These are phyloP conservation scores for Sitta carolinensis DNA, from an alignment of 2,797 vertebrate genomes.

Conservation along the genomic window DNA sequence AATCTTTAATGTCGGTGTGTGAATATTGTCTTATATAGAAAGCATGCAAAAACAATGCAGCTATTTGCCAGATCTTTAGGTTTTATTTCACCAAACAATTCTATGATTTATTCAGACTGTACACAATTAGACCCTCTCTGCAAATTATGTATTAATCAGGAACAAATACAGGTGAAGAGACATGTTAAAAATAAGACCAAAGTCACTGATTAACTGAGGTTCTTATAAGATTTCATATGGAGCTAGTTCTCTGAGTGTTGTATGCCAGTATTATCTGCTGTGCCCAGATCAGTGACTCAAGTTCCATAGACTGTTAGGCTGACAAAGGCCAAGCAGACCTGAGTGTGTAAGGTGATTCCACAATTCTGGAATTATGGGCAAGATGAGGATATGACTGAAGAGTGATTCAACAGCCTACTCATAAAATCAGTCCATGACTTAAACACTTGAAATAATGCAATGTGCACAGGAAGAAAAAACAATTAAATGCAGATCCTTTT, in stretches of 20 bases:
- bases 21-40: neutral
- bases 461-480: neutral
- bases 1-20: neutral
- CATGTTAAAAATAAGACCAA: neutral
- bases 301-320: neutral
- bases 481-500: neutral
- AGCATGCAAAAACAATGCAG: neutral
- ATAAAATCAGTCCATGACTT: neutral
- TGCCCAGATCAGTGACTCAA: neutral
- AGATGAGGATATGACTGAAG: neutral
- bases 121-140: neutral
- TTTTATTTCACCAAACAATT: neutral
- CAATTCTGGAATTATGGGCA: neutral
- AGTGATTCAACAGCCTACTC: neutral
- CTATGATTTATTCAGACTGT: neutral
- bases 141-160: neutral
- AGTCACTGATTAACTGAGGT: neutral
- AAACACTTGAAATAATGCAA: neutral
- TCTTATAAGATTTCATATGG: neutral
- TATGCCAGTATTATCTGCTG: neutral
- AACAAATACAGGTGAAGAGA: neutral
- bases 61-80: neutral
- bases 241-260: neutral
- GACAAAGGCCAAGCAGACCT: neutral
- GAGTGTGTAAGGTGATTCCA: neutral